These are phyloP conservation scores for Jacana jacana DNA, from an alignment of 2,113 vertebrate genomes.

Conservation along the genomic window DNA sequence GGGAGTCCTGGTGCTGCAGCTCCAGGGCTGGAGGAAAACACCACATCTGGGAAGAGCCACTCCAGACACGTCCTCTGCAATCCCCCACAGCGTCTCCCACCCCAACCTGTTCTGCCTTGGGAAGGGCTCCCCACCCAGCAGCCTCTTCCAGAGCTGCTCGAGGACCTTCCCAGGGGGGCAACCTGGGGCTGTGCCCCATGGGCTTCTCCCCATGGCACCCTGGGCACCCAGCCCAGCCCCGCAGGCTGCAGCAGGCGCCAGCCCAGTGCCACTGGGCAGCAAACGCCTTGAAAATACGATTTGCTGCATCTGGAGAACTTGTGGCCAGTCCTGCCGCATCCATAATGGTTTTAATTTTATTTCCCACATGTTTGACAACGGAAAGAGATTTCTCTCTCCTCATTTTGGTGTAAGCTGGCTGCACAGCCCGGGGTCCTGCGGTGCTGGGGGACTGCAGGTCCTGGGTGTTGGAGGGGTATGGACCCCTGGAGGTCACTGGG, in stretches of 20 bases:
- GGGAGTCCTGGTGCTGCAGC: neutral
- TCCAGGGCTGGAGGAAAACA: neutral
- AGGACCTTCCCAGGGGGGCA: neutral
- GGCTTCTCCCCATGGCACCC: neutral
- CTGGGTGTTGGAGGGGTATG: neutral
- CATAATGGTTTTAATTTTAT: neutral
- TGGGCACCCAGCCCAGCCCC: neutral
- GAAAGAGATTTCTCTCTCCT: neutral
- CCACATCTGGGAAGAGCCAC: fast-evolving
- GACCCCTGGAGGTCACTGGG: neutral
- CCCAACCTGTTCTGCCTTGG: neutral
- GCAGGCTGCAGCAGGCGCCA: neutral
- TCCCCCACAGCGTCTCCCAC: neutral
- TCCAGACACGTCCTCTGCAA: fast-evolving
- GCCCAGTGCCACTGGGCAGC: neutral
- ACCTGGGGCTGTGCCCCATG: neutral
- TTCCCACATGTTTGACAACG: neutral
- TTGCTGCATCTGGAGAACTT: neutral
- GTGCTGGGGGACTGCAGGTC: fast-evolving
- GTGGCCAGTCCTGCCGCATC: neutral
- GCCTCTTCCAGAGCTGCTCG: neutral
- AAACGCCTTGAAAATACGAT: too few species aligned
- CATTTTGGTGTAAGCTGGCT: fast-evolving
- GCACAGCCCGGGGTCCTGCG: fast-evolving
- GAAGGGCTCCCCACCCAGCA: neutral